Evolutionary conservation across 2,113 vertebrate genomes (phyloP).

Genomic region (Neogobius melanostomus): DNA sequence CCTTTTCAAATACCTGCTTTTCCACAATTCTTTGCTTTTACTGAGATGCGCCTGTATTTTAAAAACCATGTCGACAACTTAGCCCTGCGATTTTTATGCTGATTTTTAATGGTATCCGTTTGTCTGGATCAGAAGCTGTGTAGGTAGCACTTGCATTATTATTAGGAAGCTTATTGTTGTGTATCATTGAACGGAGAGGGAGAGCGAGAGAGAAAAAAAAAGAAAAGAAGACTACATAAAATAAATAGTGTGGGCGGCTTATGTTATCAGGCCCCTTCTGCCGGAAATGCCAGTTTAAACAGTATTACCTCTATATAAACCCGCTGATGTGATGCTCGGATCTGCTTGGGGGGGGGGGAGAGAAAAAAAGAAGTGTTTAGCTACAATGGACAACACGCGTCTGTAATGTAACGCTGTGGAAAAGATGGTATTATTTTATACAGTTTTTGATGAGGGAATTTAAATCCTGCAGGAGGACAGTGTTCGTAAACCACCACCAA

Average conservation of each 20-base stretch:
- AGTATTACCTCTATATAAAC: conserved; percentile 74
- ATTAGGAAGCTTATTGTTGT: conserved; percentile 43
- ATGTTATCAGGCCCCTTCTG: conserved; percentile 42
- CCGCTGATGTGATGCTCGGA: conserved; percentile 69
- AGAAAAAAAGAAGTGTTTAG: conserved; percentile 46
- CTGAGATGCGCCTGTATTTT: not conserved
- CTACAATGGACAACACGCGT: conserved; percentile 53
- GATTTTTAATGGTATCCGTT: conserved; percentile 53
- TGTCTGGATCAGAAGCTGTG: conserved; percentile 59
- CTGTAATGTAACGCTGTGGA: conserved; percentile 60
- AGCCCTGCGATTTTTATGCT: conserved; percentile 46
- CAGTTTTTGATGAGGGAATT: not conserved
- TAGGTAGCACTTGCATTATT: conserved; percentile 59
- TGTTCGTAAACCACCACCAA: not conserved
- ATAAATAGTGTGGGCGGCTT: conserved; percentile 37
- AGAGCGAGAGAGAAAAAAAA: not conserved
- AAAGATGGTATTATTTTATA: not conserved
- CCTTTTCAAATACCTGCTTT: not conserved
- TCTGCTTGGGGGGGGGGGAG: conserved; percentile 27
- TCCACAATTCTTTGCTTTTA: not conserved
- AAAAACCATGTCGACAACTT: conserved; percentile 26
- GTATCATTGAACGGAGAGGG: conserved; percentile 22
- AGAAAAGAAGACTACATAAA: conserved; percentile 5
- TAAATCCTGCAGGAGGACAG: not conserved
- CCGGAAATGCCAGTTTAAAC: conserved; percentile 51